These are phyloP conservation scores for Indicator maculatus DNA, from an alignment of 2,113 vertebrate species.

Conservation along the genomic window DNA sequence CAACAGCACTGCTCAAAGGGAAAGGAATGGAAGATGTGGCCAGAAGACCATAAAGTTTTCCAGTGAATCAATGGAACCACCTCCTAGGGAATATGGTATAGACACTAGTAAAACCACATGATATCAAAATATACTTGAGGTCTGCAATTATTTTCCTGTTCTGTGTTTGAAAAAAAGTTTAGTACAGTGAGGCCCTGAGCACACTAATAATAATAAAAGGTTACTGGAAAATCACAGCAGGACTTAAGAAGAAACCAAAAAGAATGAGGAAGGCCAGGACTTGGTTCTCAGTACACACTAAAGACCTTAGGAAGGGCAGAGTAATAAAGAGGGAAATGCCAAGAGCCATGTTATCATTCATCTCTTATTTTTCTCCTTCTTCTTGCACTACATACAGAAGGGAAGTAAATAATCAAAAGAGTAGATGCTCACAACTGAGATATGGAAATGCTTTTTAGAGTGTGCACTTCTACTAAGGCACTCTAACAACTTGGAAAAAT, in stretches of 20 bases:
- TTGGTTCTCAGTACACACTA: background rate
- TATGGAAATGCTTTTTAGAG: background rate
- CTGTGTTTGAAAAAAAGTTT: background rate
- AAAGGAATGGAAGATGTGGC: background rate
- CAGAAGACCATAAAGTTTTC: background rate
- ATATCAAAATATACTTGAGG: background rate
- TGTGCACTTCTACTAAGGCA: background rate
- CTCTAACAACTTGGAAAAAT: background rate
- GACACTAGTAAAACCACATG: background rate
- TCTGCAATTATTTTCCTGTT: conserved; percentile 2
- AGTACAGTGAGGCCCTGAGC: background rate
- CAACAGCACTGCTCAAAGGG: background rate
- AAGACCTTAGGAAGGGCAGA: background rate
- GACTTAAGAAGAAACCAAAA: background rate
- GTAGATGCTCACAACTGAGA: background rate
- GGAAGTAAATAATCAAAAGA: background rate
- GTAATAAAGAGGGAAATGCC: background rate
- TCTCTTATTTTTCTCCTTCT: background rate
- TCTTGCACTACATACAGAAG: background rate
- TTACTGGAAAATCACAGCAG: background rate
- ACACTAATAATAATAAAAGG: background rate
- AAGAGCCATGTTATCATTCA: background rate
- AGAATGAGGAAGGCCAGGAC: background rate
- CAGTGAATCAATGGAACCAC: background rate
- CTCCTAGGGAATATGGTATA: background rate